phyloP scores from a whole-genome alignment of 2,888 invertebrate genomes.

The Volucella inflata region DNA sequence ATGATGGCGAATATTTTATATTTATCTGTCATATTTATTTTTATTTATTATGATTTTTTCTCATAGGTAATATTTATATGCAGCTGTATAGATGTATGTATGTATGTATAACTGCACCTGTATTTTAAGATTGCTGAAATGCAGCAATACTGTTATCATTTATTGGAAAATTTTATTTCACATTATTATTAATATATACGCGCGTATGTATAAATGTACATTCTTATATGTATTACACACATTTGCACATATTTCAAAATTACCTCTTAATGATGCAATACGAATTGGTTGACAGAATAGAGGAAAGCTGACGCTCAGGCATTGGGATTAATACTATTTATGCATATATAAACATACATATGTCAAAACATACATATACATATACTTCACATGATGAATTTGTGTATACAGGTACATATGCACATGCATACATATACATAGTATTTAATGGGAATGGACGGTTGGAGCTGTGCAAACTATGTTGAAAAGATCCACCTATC shows the following conservation, averaged over 20 bases:
- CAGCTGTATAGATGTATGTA: neutral
- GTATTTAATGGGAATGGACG: neutral
- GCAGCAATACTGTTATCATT: constrained; percentile 46
- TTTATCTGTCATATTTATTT: constrained; percentile 58
- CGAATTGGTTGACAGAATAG: constrained; percentile 55
- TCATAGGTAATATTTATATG: constrained; percentile 19
- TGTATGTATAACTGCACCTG: neutral
- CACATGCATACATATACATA: no score
- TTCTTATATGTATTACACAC: no score
- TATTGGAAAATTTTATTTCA: constrained; percentile 47
- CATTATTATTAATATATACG: no score
- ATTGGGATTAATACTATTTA: neutral
- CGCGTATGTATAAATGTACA: no score
- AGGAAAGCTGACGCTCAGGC: neutral
- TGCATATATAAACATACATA: neutral
- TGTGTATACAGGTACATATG: no score
- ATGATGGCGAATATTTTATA: constrained; percentile 73
- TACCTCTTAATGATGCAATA: constrained; percentile 65
- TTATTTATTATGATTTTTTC: constrained; percentile 25
- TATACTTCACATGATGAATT: no score
- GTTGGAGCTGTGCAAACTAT: constrained; percentile 46
- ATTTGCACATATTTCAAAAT: constrained; percentile 39
- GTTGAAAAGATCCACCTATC: constrained; percentile 16
- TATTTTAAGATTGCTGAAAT: constrained; percentile 40
- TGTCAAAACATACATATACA: no score